Percentiles rank a stretch among this genome's conserved stretches.
Evolutionary conservation across 2,797 vertebrate genomes (phyloP).

Genomic region (Eutrigla gurnardus): DNA sequence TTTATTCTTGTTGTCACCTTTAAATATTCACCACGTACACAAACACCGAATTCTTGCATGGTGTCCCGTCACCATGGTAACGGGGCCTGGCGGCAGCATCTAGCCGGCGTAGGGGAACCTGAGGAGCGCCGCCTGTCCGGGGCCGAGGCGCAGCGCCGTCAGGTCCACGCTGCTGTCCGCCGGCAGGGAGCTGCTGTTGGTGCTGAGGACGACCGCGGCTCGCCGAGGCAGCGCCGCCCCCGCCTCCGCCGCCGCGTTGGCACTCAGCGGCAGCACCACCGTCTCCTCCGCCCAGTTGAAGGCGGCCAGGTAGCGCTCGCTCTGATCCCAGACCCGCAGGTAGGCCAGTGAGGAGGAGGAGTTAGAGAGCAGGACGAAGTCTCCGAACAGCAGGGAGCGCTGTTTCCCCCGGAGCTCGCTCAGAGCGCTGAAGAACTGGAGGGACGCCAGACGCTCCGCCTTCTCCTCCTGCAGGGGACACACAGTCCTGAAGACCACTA

Average conservation of each 20-base stretch:
- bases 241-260: too few relatives aligned
- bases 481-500: too few relatives aligned
- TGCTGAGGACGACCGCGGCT: conserved; percentile 78
- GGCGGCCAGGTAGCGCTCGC: conserved; percentile 82
- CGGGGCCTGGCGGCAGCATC: background rate
- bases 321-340: conserved; percentile 90
- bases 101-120: conserved; percentile 78
- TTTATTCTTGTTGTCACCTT: too few relatives aligned
- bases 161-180: conserved; percentile 50
- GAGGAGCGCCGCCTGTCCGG: conserved; percentile 83
- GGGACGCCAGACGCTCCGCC: conserved; percentile 44
- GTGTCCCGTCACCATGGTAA: too few relatives aligned
- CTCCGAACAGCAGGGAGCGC: conserved; percentile 86
- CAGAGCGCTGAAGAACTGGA: conserved; percentile 74
- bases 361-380: conserved; percentile 73
- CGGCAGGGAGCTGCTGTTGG: conserved; percentile 56
- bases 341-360: conserved; percentile 76
- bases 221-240: conserved; percentile 55
- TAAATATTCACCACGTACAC: too few relatives aligned
- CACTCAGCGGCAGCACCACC: conserved; percentile 30
- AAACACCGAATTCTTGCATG: too few relatives aligned
- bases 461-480: conserved; percentile 45
- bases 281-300: conserved; percentile 81
- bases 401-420: conserved; percentile 84
- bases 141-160: conserved; percentile 65